Evolutionary conservation across 1,140 invertebrate genomes (phyloP), one percentile per base, ranked within the genome.

Genomic region (Physella acuta): DNA sequence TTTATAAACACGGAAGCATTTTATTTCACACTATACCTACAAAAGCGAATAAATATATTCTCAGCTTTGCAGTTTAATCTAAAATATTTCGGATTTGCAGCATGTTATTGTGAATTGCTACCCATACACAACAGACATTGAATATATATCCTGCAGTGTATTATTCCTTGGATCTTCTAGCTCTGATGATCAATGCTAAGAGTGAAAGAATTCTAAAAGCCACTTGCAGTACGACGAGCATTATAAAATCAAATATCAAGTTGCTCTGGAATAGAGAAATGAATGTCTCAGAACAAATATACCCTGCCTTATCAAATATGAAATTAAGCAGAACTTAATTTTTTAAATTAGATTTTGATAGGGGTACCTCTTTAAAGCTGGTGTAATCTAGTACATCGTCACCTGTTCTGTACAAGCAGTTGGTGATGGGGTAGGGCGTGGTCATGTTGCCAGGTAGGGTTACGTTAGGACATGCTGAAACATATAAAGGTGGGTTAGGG

Each of bases 201-300:
- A 91, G 94, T 0, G 93, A 93, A 3, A 93, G 78, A 0, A 91
- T 77, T 73, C 94, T 85, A 80, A 94, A 94, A 0, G 86, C 88
- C n/a, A 93, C 76, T 66, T 94, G 91, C 0, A 96, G 86, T 16
- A 87, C 80, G 36, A 90, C 78, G 77, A 97, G 86, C 66, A 89
- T 87, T 3, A 89, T 75, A 24, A 94, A 88, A 78, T 96, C 92
- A 70, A 89, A 85, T 49, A 85, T 83, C 74, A 94, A 88, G 80
- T 93, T 87, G n/a, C 88, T 85, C 90, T 91, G 86, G 24, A 26
- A 24, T 28, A 86, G 87, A 73, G 76, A 71, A 80, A 75, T 64
- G 74, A 69, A 71, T 68, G 30, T 31, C 16, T 20, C 20, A 16
- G 11, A 17, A 34, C 2, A 20, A 55, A 31, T 24, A 3, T 24